phyloP scores from a whole-genome alignment of 64 coral and sea anemone genomes.

The Stylophora pistillata region DNA sequence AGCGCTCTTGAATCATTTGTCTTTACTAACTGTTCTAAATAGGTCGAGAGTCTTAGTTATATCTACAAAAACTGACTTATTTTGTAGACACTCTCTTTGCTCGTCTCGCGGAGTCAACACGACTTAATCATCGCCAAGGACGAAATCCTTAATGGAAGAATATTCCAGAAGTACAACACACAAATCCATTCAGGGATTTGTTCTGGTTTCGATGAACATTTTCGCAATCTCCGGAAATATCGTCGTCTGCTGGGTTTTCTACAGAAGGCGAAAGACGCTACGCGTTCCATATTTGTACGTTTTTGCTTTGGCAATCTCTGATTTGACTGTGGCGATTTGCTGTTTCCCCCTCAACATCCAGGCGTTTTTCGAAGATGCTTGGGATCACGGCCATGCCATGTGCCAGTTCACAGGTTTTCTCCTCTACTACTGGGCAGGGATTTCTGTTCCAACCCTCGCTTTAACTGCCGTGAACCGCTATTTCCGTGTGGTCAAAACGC shows the following conservation, averaged over 20 bases:
- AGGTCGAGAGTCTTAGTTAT: no score
- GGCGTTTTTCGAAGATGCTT: conserved; percentile 20
- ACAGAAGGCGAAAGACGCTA: background rate
- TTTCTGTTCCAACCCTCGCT: conserved; percentile 49
- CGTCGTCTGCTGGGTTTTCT: conserved; percentile 39
- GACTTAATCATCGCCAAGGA: no score
- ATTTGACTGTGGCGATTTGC: conserved; percentile 31
- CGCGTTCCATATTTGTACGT: conserved; percentile 33
- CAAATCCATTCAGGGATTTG: background rate
- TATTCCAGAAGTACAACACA: background rate
- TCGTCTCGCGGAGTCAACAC: no score
- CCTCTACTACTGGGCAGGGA: conserved; percentile 37
- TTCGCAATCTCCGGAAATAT: conserved; percentile 45
- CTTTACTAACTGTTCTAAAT: no score
- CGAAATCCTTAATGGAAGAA: background rate
- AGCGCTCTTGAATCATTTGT: no score
- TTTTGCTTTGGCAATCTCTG: conserved; percentile 43
- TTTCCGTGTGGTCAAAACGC: conserved; percentile 44
- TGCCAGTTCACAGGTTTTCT: conserved; percentile 43
- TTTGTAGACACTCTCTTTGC: no score
- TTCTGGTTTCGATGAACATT: conserved; percentile 22
- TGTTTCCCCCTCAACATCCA: conserved; percentile 39
- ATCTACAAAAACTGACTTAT: no score
- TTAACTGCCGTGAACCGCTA: conserved; percentile 60
- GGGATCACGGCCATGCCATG: conserved; percentile 7